A percentile compares a stretch with the other conserved stretches of the same genome.
phyloP scores from a whole-genome alignment of 2,888 invertebrate species.

The Chironomus tentans region DNA sequence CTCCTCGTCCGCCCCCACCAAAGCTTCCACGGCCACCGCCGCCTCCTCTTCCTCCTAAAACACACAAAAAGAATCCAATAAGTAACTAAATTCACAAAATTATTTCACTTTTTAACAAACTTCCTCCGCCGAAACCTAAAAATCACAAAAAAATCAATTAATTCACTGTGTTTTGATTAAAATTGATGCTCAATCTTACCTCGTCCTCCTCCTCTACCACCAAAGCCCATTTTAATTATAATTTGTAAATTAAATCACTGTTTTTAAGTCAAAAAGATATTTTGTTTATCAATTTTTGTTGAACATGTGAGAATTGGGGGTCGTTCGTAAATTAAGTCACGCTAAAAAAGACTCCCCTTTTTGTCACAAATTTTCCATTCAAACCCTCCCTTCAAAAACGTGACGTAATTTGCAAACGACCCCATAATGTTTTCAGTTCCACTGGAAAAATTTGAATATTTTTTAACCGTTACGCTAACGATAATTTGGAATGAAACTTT shows the following conservation, averaged over 20 bases:
- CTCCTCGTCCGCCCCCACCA: constrained; percentile 36
- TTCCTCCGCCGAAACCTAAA: background rate
- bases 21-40: constrained; percentile 36
- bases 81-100: background rate
- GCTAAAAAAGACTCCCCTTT: too few relatives aligned
- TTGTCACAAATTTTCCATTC: too few relatives aligned
- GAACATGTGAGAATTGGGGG: too few relatives aligned
- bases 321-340: too few relatives aligned
- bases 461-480: background rate
- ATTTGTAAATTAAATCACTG: background rate
- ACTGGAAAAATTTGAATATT: background rate
- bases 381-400: too few relatives aligned
- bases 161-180: background rate
- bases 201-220: constrained; percentile 32
- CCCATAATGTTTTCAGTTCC: too few relatives aligned
- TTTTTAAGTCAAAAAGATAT: background rate
- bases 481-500: too few relatives aligned
- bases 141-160: background rate
- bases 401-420: too few relatives aligned
- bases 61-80: background rate
- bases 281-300: background rate
- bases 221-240: constrained; percentile 41
- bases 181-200: constrained; percentile 25
- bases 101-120: background rate
- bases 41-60: constrained; percentile 38